These are phyloP conservation scores for Cotesia typhae DNA, from an alignment of 1,140 invertebrate species.

Conservation along the genomic window DNA sequence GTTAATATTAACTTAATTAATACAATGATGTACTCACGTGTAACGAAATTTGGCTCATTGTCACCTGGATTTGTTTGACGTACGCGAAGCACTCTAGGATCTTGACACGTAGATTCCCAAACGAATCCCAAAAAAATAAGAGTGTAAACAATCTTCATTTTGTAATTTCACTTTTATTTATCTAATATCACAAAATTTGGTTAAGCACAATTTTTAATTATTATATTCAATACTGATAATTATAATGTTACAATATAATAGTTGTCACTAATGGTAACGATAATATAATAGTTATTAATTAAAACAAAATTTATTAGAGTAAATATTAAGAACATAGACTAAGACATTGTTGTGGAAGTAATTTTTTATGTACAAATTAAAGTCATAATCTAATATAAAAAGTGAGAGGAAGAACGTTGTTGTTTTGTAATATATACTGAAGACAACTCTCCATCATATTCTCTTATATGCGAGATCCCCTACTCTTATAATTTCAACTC, in stretches of 20 bases:
- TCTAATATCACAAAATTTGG: not conserved
- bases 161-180: not conserved
- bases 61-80: slow-evolving; percentile 37
- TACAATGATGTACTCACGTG: slow-evolving; percentile 51
- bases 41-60: slow-evolving; percentile 58
- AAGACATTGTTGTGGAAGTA: slow-evolving; percentile 3
- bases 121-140: slow-evolving; percentile 39
- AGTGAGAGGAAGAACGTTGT: slow-evolving; percentile 41
- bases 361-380: not conserved
- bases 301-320: not conserved
- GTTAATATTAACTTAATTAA: slow-evolving; percentile 6
- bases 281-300: not conserved
- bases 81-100: slow-evolving; percentile 26
- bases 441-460: slow-evolving; percentile 58
- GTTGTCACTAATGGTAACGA: too few species aligned
- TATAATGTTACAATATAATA: not conserved
- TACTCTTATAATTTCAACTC: slow-evolving; percentile 50
- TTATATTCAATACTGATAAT: too few species aligned
- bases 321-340: slow-evolving; percentile 1
- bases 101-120: slow-evolving; percentile 26
- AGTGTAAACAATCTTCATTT: slow-evolving; percentile 33
- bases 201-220: too few species aligned
- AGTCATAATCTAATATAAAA: slow-evolving; percentile 17
- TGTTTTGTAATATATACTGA: slow-evolving; percentile 56
- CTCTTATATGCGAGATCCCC: slow-evolving; percentile 63